Evolutionary conservation across 92 coral and sea anemone genomes (phyloP), one percentile per base, ranked within the genome.

Genomic region (Micromussa lordhowensis): DNA sequence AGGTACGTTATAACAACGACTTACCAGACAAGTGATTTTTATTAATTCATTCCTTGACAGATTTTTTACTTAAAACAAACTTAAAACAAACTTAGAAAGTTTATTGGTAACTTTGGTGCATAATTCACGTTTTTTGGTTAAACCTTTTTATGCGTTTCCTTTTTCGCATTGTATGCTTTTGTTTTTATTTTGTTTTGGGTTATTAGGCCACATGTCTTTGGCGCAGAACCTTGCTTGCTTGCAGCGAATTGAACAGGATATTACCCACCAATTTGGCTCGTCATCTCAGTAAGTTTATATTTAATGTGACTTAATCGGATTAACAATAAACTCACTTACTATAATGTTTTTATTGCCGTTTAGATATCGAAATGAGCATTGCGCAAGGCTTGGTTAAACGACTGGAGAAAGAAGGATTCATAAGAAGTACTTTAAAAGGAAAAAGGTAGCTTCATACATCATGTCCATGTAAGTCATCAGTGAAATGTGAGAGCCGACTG

Each of bases 161-260:
- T 36, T 24, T 30, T 21, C 4, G 6, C 40, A 78, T 3, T 44
- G 36, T 16, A 58, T 21, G 13, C 18, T 54, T 13, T n/a, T 64
- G 71, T 66, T 18, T 66, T 48, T 40, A 40, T 83, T 30, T 83
- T 72, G 68, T 38, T 70, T 49, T 36, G 28, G 87, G 73, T 78
- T 29, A 4, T 38, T 78, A 97, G 99, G 94, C 98, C 21, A 93
- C 95, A 10, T 91, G 97, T 83, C 89, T 97, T 22, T 97, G 99
- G 99, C 94, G 99, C 38, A 95, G 98, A 87, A 95, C 99, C 69
- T 84, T 97, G 74, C 90, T 95, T 68, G 99, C 98, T 58, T 97
- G 98, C 55, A 90, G 94, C 29, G 96, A 96, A 59, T 87, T 91
- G 94, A 93, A 93, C 91, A 93, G 99, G 86, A 89, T 97, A 72